Percentiles rank a stretch among this genome's conserved stretches.
These are phyloP conservation scores for Elephas maximus DNA, from an alignment of 2,113 vertebrate genomes.

Conservation along the genomic window DNA sequence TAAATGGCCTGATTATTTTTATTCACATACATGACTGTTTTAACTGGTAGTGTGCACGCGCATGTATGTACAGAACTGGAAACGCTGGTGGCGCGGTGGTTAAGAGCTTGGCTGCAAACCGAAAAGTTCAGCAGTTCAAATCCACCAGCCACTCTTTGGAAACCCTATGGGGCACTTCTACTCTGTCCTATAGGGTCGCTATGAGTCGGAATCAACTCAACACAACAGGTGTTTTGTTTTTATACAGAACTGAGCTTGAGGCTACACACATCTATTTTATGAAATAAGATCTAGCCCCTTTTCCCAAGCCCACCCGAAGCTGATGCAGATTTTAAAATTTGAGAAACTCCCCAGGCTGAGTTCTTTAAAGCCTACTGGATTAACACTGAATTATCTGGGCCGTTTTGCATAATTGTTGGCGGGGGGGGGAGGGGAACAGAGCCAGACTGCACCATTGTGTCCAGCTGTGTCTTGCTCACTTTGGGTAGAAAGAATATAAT, in stretches of 20 bases:
- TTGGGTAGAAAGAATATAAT: slow-evolving; percentile 74
- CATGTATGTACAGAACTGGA: too few species aligned
- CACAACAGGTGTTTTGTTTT: too few species aligned
- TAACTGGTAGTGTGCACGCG: background rate
- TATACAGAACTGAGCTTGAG: background rate
- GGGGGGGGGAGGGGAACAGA: background rate
- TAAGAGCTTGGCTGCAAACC: too few species aligned
- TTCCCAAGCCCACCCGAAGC: slow-evolving; percentile 35
- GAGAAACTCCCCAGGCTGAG: background rate
- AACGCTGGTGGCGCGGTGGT: too few species aligned
- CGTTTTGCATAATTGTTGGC: slow-evolving; percentile 22
- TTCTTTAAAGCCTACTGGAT: slow-evolving; percentile 47
- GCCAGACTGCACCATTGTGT: slow-evolving; percentile 9
- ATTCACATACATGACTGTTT: background rate
- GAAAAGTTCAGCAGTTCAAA: too few species aligned
- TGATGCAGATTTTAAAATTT: slow-evolving; percentile 59
- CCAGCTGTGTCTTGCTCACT: slow-evolving; percentile 38
- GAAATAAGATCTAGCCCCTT: background rate
- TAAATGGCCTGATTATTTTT: slow-evolving; percentile 40
- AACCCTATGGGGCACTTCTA: too few species aligned
- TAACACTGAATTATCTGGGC: background rate
- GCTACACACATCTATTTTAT: background rate
- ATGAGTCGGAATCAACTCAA: too few species aligned
- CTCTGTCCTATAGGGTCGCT: too few species aligned
- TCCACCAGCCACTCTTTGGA: too few species aligned